Evolutionary conservation across 1,140 invertebrate species (phyloP), one percentile per base, ranked within the genome.

Genomic region (Arion vulgaris): DNA sequence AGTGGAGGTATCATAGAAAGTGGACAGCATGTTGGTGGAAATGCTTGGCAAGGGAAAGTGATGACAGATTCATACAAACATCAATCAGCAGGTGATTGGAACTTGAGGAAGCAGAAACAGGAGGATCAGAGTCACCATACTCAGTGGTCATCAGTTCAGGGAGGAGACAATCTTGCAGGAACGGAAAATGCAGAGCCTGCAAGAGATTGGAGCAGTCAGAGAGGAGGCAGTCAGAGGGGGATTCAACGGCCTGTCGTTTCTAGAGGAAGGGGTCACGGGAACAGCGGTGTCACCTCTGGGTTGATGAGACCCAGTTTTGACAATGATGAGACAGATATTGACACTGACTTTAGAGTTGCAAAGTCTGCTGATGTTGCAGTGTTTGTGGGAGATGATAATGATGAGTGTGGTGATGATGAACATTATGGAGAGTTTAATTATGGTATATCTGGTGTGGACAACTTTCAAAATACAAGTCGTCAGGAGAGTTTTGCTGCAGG

Each of bases 1-100:
- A 57, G 45, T 34, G 77, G 62, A 71, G 51, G 69, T 26, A 74
- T 81, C 38, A 81, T 81, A 34, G 36, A 45, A 66, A 79, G 34
- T 36, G 41, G 32, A 15, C 74, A 77, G 74, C 74, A 71, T 36
- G 49, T 0, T 11, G 38, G 71, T 17, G 23, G 26, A 23, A 38
- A 32, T 73, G 71, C 5, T 26, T 73, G 71, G 71, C 38, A 39
- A 73, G 38, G n/a, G 7, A 73, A 39, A 7, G 36, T 28, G 71
- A 32, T 28, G 1, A 32, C 62, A 66, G 28, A 66, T 66, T 34
- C 62, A 7, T 32, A 57, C 62, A 66, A 32, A 5, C 62, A 66
- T 9, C n/a, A 66, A 28, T 32, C 62, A 28, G 4, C 1, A 7
- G 28, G 15, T 34, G 28, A 51, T 28, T 75, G 73, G 81, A 82